These are phyloP conservation scores for Agriotes lineatus DNA, from an alignment of 2,888 invertebrate genomes.

Conservation along the genomic window DNA sequence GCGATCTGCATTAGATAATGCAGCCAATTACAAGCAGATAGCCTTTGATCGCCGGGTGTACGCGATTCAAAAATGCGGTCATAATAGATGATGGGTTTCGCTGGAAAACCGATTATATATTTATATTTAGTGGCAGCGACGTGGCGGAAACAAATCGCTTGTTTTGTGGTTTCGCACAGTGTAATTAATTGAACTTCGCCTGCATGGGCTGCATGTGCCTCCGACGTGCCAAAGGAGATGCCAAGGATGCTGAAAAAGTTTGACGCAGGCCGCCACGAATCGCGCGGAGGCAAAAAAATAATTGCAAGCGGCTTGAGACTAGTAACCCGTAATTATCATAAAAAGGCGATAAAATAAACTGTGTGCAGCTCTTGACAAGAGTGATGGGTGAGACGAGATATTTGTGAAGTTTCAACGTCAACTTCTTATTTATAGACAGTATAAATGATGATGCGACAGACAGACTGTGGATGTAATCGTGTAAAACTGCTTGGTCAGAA, in stretches of 20 bases:
- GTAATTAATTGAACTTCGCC: constrained; percentile 24
- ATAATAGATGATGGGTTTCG: constrained; percentile 43
- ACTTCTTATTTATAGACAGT: neutral
- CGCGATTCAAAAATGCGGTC: constrained; percentile 39
- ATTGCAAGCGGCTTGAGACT: constrained; percentile 3
- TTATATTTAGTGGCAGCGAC: constrained; percentile 39
- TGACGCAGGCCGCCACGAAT: neutral
- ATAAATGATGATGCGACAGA: constrained; percentile 1
- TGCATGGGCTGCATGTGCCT: constrained; percentile 15
- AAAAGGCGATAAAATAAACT: neutral
- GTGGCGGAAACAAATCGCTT: constrained; percentile 16
- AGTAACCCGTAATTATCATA: neutral
- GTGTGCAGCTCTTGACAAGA: neutral
- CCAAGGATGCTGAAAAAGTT: constrained; percentile 12
- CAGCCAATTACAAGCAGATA: constrained; percentile 6
- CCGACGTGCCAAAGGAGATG: constrained; percentile 12
- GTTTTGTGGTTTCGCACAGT: constrained; percentile 21
- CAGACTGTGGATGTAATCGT: no score
- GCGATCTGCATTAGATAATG: constrained; percentile 23
- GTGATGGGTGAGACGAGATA: neutral
- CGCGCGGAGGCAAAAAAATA: neutral
- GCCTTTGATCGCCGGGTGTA: constrained; percentile 27
- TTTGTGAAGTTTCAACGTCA: neutral
- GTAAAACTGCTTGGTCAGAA: no score
- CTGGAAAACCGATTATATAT: constrained; percentile 44